Evolutionary conservation across 1,140 invertebrate species (phyloP).

Genomic region (Ceratosolen solmsi): DNA sequence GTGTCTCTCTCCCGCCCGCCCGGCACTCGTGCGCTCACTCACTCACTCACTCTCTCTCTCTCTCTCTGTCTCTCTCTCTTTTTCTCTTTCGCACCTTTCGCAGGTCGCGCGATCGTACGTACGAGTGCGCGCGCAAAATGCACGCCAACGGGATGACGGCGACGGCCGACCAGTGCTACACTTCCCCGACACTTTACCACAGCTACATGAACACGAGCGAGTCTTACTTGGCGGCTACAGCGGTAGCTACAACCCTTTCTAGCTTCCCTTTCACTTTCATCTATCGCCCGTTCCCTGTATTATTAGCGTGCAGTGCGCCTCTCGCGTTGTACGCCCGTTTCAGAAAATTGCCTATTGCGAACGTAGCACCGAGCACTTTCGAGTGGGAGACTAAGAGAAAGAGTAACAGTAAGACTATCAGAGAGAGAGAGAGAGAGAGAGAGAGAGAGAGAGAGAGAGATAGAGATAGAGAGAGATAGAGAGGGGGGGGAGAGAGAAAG

Average conservation of each 20-base stretch:
- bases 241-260: slow-evolving; percentile 56
- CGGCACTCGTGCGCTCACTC: too few relatives aligned
- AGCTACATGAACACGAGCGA: background rate
- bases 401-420: slow-evolving; percentile 9
- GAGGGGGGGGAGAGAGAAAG: background rate
- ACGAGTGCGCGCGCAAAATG: background rate
- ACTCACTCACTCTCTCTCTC: too few relatives aligned
- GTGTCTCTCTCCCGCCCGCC: too few relatives aligned
- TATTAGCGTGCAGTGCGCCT: slow-evolving; percentile 25
- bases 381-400: slow-evolving; percentile 18
- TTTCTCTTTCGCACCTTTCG: background rate
- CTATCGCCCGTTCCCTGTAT: slow-evolving; percentile 49
- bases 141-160: slow-evolving; percentile 22
- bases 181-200: too few relatives aligned
- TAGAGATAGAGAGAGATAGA: too few relatives aligned
- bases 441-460: background rate
- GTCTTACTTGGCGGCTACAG: slow-evolving; percentile 1
- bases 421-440: background rate
- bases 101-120: too few relatives aligned
- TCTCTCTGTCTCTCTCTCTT: background rate
- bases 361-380: background rate
- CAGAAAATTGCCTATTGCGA: slow-evolving; percentile 27
- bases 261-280: slow-evolving; percentile 64
- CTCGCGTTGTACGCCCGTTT: slow-evolving; percentile 8
- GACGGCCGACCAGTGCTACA: slow-evolving; percentile 2